Base-by-base conservation (phyloP, 2,797 vertebrate genomes). In the Dryobates pubescens region DNA sequence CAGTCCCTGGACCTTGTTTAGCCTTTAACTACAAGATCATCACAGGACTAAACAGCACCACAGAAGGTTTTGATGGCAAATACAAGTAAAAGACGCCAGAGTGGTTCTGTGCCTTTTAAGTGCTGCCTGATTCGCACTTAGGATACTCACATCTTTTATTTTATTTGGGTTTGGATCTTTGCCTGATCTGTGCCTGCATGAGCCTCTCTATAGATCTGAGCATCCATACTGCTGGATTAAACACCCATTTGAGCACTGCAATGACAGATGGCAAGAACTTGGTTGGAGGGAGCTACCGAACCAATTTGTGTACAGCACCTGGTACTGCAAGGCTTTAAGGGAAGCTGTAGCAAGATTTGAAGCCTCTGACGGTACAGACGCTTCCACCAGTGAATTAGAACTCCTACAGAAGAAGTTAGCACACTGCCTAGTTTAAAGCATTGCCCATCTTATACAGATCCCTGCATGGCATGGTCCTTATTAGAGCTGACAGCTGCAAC, bases 201-300 rank as follows among this genome's bases (percentile, higher is more conserved):
- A 96, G 82, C 79, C 38, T 93, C 47, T 84, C 72, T 45, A 19
- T 89, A 70, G 82, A 75, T 63, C 32, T 74, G 75, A 91, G 82
- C 76, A 82, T 87, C 85, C 69, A 23, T 36, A 29, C 47, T 67
- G 82, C 67, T 19, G 4, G 82, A 94, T 94, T 87, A 90, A 77
- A 87, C 89, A 91, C 85, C 93, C 63, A 7, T 88, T 94, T 73
- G 85, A 95, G 87, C 73, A 67, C 22, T 85, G 76, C 80, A 85
- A 78, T 76, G 87, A 94, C 94, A 96, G 93, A 96, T 94, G 91
- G 94, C 7, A 92, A 89, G 73, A 93, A 89, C 77, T 90, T 91
- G 91, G 93, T 94, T 96, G 85, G 82, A 95, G 73, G 38, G 76
- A 95, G 82, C 85, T 95, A 91, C 92, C 91, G 91, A 90, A 95